These are phyloP conservation scores for Eulemur rufifrons DNA, from an alignment of 2,113 vertebrate genomes.

Conservation along the genomic window DNA sequence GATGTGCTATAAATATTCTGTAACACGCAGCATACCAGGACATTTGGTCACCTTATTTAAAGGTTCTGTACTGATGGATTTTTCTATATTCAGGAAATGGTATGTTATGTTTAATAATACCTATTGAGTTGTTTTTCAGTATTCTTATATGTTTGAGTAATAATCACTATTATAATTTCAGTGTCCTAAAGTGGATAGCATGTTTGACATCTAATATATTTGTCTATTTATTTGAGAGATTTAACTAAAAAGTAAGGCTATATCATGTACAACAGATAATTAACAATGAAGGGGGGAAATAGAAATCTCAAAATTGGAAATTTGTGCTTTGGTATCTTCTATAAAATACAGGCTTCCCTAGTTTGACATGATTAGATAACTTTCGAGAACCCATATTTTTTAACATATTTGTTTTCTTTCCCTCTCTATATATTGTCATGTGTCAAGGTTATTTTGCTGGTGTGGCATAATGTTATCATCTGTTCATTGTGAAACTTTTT, in stretches of 20 bases:
- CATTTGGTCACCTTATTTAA: slow-evolving; percentile 38
- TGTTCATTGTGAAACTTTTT: slow-evolving; percentile 56
- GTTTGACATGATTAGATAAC: neutral
- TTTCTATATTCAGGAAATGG: slow-evolving; percentile 5
- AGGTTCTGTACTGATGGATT: neutral
- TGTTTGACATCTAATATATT: neutral
- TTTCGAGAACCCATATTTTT: slow-evolving; percentile 30
- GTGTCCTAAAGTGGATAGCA: neutral
- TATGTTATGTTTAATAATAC: neutral
- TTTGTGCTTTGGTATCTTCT: slow-evolving; percentile 36
- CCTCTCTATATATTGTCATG: neutral
- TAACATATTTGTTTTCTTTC: slow-evolving; percentile 29
- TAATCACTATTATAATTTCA: neutral
- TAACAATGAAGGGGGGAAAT: neutral
- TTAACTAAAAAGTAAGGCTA: neutral
- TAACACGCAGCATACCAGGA: neutral
- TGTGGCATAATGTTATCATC: neutral
- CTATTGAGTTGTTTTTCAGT: slow-evolving; percentile 18
- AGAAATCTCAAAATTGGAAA: slow-evolving; percentile 39
- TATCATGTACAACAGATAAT: neutral
- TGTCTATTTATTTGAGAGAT: slow-evolving; percentile 12
- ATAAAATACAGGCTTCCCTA: neutral
- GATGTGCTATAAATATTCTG: neutral
- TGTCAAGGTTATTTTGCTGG: slow-evolving; percentile 20
- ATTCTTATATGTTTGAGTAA: slow-evolving; percentile 32